Percentiles rank a stretch among this genome's conserved stretches.
Evolutionary conservation across 2,797 vertebrate genomes (phyloP).

Genomic region (Silurus aristotelis): DNA sequence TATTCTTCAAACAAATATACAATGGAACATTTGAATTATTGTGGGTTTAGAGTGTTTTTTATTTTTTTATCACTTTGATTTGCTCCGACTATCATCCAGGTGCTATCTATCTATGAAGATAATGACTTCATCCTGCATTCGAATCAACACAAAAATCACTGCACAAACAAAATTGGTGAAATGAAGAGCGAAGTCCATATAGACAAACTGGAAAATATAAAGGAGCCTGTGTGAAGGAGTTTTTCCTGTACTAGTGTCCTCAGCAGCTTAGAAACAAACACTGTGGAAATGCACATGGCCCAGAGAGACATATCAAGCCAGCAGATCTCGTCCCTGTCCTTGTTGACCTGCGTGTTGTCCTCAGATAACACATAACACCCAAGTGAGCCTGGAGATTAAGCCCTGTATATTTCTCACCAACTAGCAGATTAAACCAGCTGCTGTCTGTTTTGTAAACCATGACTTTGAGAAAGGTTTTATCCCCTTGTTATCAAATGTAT

Average conservation of each 20-base stretch:
- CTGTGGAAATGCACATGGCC: conserved; percentile 70
- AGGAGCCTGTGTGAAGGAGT: not conserved
- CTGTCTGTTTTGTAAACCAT: conserved; percentile 66
- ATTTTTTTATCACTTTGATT: not conserved
- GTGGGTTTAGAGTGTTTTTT: not conserved
- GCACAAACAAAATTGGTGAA: not conserved
- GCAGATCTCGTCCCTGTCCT: conserved; percentile 58
- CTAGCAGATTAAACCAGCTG: conserved; percentile 66
- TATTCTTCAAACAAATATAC: not conserved
- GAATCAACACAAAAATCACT: not conserved
- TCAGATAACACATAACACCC: conserved; percentile 74
- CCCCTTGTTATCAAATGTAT: not conserved
- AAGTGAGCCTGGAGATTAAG: conserved; percentile 66
- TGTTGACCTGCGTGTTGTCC: conserved; percentile 67
- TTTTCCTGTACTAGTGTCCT: not conserved
- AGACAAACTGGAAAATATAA: not conserved
- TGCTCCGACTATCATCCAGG: no score
- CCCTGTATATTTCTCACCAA: conserved; percentile 74
- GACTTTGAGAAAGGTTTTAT: conserved; percentile 11
- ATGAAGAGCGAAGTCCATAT: not conserved
- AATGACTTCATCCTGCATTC: not conserved
- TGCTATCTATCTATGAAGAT: not conserved
- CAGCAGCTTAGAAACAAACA: conserved; percentile 68
- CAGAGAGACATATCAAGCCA: conserved; percentile 57
- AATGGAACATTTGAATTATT: not conserved